phyloP scores from a whole-genome alignment of 2,888 invertebrate genomes.

The Phyllotreta cruciferae region DNA sequence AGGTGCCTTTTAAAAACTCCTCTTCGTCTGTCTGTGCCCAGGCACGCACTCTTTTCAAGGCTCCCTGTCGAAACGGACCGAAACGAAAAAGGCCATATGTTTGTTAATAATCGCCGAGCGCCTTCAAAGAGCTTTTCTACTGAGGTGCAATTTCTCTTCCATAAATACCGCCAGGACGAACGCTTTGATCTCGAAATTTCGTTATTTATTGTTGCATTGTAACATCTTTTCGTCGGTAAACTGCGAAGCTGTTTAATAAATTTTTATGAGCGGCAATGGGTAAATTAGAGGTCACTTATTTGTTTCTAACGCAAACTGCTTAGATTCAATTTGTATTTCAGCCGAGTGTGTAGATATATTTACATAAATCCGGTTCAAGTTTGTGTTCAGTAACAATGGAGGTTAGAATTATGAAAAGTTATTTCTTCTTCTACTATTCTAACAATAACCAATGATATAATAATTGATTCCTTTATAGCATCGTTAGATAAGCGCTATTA shows the following conservation, averaged over 20 bases:
- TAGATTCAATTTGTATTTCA: too few relatives aligned
- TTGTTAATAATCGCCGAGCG: background rate
- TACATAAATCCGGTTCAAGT: too few relatives aligned
- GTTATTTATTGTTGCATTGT: background rate
- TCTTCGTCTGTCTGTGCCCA: background rate
- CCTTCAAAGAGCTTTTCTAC: constrained; percentile 3
- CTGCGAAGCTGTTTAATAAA: background rate
- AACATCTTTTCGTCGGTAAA: constrained; percentile 2
- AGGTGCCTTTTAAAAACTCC: constrained; percentile 14
- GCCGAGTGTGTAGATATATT: too few relatives aligned
- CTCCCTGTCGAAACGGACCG: background rate
- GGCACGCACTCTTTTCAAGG: constrained; percentile 4
- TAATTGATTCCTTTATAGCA: too few relatives aligned
- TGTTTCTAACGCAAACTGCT: too few relatives aligned
- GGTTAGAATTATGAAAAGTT: too few relatives aligned
- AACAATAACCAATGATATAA: too few relatives aligned
- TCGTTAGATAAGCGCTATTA: too few relatives aligned
- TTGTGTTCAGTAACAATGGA: too few relatives aligned
- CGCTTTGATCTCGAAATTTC: constrained; percentile 8
- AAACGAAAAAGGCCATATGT: constrained; percentile 9
- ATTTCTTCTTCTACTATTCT: too few relatives aligned
- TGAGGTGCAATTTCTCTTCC: constrained; percentile 9
- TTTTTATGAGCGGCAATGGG: too few relatives aligned
- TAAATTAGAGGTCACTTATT: too few relatives aligned
- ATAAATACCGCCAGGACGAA: background rate